Base-by-base conservation (phyloP, 2,113 vertebrate genomes). In the Dermatemys mawii region DNA sequence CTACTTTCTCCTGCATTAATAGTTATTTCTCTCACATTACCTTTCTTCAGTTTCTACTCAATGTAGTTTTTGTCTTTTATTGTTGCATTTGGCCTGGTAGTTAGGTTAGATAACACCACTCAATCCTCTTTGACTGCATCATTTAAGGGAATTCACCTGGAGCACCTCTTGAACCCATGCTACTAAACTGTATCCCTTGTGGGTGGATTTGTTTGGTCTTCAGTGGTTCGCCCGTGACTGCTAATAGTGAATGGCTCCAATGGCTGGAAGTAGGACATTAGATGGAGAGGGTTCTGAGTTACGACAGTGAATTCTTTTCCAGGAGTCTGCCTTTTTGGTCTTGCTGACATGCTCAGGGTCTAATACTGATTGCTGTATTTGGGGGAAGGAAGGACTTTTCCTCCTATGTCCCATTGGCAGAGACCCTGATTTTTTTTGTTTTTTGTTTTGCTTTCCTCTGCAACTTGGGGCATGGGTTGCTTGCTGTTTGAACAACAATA, bases 151-250 rank as follows among this genome's bases (percentile, higher is more conserved):
- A 27, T 4, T 93, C 48, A 41, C 29, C 44, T 54, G 35, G 32
- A 86, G 19, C 17, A 4, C 67, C 8, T 27, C 24, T 92, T 94
- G 50, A 84, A 27, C 17, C 46, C 21, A 6, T 86, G 35, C 29
- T 80, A n/a, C 51, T 35, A 44, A 75, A 44, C 26, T 44, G n/a
- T 75, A 3, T 22, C 26, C 6, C n/a, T 75, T 44, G 87, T n/a
- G 26, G 3, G 8, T 14, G 21, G 2, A 1, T 0, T 16, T 82
- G 67, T 85, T 0, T 0, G 46, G 55, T 53, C 26, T 60, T 82
- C 38, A 16, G 51, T 53, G 57, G 29, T 60, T 32, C 57, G 32
- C 29, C 29, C 12, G 57, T 0, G 13, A 60, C 32, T 35, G 35
- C 60, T 60, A 60, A 14, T 60, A 32, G 57, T 29, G 35, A 60